Conservation (phyloP, 2,797 vertebrate genomes). For the Dryobates pubescens region DNA sequence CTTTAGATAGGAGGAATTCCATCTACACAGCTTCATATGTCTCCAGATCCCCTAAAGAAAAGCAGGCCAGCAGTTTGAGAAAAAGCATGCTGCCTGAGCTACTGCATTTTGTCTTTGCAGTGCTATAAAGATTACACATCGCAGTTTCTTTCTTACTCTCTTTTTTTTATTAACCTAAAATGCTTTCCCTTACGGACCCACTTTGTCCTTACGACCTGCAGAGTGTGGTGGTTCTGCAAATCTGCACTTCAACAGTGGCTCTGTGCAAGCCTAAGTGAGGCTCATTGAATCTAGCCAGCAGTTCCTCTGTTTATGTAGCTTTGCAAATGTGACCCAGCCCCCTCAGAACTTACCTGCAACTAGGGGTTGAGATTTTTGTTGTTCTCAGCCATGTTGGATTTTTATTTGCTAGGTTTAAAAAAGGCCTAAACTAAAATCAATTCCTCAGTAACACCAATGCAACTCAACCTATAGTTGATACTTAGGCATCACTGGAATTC, state of each 20-base stretch:
- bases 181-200: not conserved
- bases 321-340: not conserved
- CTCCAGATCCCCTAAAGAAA: not conserved
- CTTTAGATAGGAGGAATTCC: not conserved
- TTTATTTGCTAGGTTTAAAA: not conserved
- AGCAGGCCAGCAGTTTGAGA: not conserved
- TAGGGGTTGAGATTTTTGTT: not conserved
- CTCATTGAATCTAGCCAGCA: not conserved
- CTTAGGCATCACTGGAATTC: not conserved
- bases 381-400: not conserved
- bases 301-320: constrained; percentile 34
- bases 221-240: not conserved
- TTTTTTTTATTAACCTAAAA: not conserved
- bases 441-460: not conserved
- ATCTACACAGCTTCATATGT: rapidly evolving
- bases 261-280: not conserved
- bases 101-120: not conserved
- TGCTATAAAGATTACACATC: not conserved
- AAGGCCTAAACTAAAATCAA: not conserved
- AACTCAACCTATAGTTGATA: not conserved
- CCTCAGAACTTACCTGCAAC: not conserved
- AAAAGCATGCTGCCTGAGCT: not conserved
- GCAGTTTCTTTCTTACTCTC: not conserved
- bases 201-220: not conserved
- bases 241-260: not conserved